Evolutionary conservation across 2,113 vertebrate genomes (phyloP), one percentile per base, ranked within the genome.

Genomic region (Machaerirhynchus nigripectus): DNA sequence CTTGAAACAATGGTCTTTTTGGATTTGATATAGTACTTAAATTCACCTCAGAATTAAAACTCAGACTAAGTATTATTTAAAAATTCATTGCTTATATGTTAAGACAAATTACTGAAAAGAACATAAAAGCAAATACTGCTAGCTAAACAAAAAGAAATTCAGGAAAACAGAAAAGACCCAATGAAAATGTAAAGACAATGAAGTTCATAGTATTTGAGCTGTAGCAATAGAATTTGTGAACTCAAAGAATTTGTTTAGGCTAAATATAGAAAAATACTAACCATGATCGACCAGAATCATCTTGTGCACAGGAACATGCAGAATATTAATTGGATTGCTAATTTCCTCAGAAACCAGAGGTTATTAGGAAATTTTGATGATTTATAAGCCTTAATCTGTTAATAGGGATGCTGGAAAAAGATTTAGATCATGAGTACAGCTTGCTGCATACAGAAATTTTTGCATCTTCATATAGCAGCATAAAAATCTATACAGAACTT

Each of bases 241-340:
- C 15, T 40, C 22, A 55, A 46, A 47, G 1, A 27, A 35, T 67
- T 65, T 89, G 16, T 52, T 89, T 44, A 46, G 13, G 15, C 4
- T 70, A 55, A 50, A 15, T 59, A 10, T 14, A 53, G 28, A 61
- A 74, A 15, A 83, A 80, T 46, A 27, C 27, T 52, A 73, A 23
- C 13, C 39, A 21, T 1, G 1, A 57, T 61, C n/a, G 81, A 55
- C 46, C 2, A 17, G 21, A 57, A 7, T 68, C 0, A 4, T 46
- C 4, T 76, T 64, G 49, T 4, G 0, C 9, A 46, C 15, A 86
- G 20, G 11, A 69, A 30, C 21, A 55, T 15, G 11, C 5, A 46
- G 10, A 81, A 49, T 57, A 83, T 23, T 81, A 65, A 57, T 27
- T 8, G 1, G 9, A 59, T 46, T 91, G 7, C 4, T 63, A 49